Percentiles rank a stretch among this genome's conserved stretches.
Evolutionary conservation across 2,113 vertebrate genomes (phyloP).

Genomic region (Phalacrocorax aristotelis): DNA sequence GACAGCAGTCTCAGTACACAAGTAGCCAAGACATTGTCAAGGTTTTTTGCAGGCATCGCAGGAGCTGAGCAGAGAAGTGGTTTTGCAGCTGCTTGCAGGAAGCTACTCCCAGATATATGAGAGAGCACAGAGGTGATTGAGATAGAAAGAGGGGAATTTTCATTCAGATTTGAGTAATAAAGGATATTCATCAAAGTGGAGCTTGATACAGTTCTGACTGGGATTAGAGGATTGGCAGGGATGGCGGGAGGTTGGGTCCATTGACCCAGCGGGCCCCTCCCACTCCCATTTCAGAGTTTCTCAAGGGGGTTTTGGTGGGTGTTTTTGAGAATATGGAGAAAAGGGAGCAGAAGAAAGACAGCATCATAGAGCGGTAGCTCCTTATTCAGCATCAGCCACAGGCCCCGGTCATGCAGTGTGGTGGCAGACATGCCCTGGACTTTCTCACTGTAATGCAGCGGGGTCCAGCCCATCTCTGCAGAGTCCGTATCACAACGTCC

Average conservation of each 20-base stretch:
- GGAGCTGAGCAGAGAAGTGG: not conserved
- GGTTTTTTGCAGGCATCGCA: conserved; percentile 10
- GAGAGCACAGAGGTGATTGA: not conserved
- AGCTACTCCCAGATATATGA: not conserved
- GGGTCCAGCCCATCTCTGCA: not conserved
- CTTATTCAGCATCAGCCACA: not conserved
- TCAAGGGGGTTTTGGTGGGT: not conserved
- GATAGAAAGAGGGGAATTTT: not conserved
- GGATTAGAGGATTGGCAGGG: not conserved
- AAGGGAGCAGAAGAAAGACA: not conserved
- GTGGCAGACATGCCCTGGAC: accelerated
- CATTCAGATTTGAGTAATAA: not conserved
- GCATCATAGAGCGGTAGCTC: not conserved
- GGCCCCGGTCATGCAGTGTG: accelerated
- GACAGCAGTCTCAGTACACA: conserved; percentile 49
- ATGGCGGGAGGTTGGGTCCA: not conserved
- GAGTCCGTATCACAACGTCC: not conserved
- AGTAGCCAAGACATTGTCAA: conserved; percentile 53
- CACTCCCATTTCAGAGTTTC: not conserved
- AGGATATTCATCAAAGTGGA: not conserved
- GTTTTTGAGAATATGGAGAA: not conserved
- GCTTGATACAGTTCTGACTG: not conserved
- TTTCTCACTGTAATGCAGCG: not conserved
- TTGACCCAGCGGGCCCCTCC: not conserved
- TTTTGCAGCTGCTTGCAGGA: conserved; percentile 32